A percentile compares a stretch with the other conserved stretches of the same genome.
Evolutionary conservation across 2,888 invertebrate species (phyloP).

Genomic region (Trichogramma evanescens): DNA sequence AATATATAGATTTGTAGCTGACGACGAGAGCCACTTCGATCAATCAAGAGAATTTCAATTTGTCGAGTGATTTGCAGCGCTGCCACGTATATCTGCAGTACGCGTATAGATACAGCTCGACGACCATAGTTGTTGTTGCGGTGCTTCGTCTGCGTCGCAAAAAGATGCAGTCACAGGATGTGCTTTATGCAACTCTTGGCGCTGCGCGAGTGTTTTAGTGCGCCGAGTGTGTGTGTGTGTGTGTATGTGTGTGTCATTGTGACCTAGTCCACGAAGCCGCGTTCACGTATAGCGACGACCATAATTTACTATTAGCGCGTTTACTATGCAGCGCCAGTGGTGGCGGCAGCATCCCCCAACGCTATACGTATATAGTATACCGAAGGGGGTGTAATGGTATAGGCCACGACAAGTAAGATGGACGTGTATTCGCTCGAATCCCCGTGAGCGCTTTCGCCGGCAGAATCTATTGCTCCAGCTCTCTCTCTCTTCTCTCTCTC

Average conservation of each 20-base stretch:
- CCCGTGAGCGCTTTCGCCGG: background rate
- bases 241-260: constrained; percentile 1
- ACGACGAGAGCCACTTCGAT: constrained; percentile 5
- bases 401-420: constrained; percentile 6
- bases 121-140: too few species aligned
- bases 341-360: too few species aligned
- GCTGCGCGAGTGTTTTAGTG: too few species aligned
- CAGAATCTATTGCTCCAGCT: too few species aligned
- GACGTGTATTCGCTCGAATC: constrained; percentile 2
- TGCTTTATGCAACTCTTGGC: constrained; percentile 11
- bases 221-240: too few species aligned
- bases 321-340: background rate
- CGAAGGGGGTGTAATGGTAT: too few species aligned
- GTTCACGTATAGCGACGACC: background rate
- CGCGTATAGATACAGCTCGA: too few species aligned
- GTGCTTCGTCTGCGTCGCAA: background rate
- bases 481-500: too few species aligned
- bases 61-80: constrained; percentile 10
- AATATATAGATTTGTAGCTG: too few species aligned
- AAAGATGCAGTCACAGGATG: constrained; percentile 10
- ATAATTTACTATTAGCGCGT: constrained; percentile 20
- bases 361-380: too few species aligned
- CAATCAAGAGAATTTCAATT: constrained; percentile 17
- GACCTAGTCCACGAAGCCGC: background rate
- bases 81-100: too few species aligned